These are phyloP conservation scores for Choloepus hoffmanni DNA, from an alignment of 2,113 vertebrate species.

Conservation along the genomic window DNA sequence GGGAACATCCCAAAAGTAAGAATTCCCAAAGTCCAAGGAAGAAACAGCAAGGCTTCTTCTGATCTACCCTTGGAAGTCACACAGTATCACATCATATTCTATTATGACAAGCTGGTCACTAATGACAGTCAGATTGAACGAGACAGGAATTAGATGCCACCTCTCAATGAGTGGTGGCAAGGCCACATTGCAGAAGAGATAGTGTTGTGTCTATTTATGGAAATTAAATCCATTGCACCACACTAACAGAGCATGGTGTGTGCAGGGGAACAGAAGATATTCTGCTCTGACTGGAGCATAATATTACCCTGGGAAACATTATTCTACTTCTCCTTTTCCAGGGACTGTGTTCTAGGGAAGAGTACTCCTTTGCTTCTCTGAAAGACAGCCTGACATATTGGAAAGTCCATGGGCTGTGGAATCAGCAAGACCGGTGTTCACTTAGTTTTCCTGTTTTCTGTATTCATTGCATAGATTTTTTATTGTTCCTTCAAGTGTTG, in stretches of 20 bases:
- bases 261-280: neutral
- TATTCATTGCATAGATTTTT: constrained; percentile 6
- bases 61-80: neutral
- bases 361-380: constrained; percentile 7
- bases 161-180: neutral
- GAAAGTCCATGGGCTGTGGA: neutral
- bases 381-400: neutral
- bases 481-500: neutral
- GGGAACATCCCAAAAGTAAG: neutral
- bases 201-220: neutral
- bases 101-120: neutral
- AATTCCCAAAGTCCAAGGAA: neutral
- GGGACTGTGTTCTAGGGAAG: neutral
- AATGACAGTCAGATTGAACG: neutral
- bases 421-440: neutral
- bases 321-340: constrained; percentile 48
- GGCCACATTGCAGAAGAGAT: neutral
- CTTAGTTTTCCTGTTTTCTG: constrained; percentile 45
- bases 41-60: neutral
- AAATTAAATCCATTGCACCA: neutral
- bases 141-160: neutral
- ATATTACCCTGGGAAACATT: neutral
- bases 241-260: neutral
- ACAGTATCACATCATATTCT: neutral
- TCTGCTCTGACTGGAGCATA: neutral